Evolutionary conservation across 2,888 invertebrate genomes (phyloP).

Genomic region (Ornithoptera priamus): DNA sequence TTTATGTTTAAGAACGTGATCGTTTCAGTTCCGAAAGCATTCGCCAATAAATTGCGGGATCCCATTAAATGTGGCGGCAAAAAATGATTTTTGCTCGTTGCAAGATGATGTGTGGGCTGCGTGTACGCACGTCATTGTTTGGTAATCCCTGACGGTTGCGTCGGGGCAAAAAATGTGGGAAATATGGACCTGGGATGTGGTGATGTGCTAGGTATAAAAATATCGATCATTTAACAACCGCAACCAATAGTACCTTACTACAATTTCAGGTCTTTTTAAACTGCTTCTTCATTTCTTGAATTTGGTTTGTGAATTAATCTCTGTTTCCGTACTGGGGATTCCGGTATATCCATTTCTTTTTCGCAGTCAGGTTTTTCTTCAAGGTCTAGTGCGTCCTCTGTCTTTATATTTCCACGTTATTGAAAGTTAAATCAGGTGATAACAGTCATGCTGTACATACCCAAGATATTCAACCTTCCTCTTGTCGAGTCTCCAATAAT

Average conservation of each 20-base stretch:
- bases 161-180: conserved; percentile 69
- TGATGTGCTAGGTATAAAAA: conserved; percentile 35
- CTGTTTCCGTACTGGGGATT: too few relatives aligned
- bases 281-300: too few relatives aligned
- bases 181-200: conserved; percentile 50
- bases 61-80: conserved; percentile 67
- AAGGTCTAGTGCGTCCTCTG: too few relatives aligned
- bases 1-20: conserved; percentile 24
- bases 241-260: neutral
- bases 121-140: conserved; percentile 64
- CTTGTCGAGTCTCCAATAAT: too few relatives aligned
- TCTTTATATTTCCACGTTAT: too few relatives aligned
- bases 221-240: neutral
- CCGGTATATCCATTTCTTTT: too few relatives aligned
- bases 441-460: too few relatives aligned
- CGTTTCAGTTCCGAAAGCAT: conserved; percentile 37
- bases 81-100: conserved; percentile 52
- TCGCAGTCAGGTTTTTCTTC: too few relatives aligned
- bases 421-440: too few relatives aligned
- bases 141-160: conserved; percentile 57
- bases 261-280: too few relatives aligned
- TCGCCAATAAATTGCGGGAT: conserved; percentile 60
- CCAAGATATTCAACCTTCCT: too few relatives aligned
- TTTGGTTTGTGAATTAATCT: too few relatives aligned
- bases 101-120: conserved; percentile 67